Evolutionary conservation across 2,113 vertebrate species (phyloP), one percentile per base, ranked within the genome.

Genomic region (Macroglossus sobrinus): DNA sequence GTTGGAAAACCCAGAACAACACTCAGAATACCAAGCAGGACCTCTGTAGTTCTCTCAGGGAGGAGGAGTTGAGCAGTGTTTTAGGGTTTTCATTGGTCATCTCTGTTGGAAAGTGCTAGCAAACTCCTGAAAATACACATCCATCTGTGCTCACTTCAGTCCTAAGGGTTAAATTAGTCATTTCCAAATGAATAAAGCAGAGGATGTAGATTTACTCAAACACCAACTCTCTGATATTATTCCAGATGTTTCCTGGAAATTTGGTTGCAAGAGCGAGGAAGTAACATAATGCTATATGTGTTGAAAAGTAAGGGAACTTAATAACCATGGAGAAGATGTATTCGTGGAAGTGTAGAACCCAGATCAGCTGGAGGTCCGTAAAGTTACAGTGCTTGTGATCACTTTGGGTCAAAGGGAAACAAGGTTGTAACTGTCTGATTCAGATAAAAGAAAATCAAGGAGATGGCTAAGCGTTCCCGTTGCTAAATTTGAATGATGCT

Each of bases 181-280:
- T 53, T 91, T 95, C 93, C 93, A 96, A 68, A 84, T 93, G 68
- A 96, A 59, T 84, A 88, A 85, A 89, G 69, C 81, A 88, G 91
- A 97, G 88, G 93, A 84, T 75, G 66, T 96, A 30, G 61, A 95
- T 97, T 86, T 95, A 93, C 95, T 95, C 85, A 82, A 96, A 94
- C 16, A 88, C 66, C 21, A 90, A 15, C n/a, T 89, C 59, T 71
- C 79, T 93, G 59, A 69, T 96, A 84, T 82, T 95, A 93, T 96
- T 92, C 94, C 94, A 97, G 95, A 94, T 95, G 96, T 96, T 98
- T 96, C 97, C 96, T 96, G 86, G 81, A 92, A 90, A 81, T 81
- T 94, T 64, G 71, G 38, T 93, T 81, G 80, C 78, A 80, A 86
- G 84, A 72, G 33, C 89, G 85, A 97, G 89, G 95, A 93, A 95